Percentiles rank a stretch among this genome's conserved stretches.
phyloP scores from a whole-genome alignment of 2,888 invertebrate species.

The Tipula lateralis region DNA sequence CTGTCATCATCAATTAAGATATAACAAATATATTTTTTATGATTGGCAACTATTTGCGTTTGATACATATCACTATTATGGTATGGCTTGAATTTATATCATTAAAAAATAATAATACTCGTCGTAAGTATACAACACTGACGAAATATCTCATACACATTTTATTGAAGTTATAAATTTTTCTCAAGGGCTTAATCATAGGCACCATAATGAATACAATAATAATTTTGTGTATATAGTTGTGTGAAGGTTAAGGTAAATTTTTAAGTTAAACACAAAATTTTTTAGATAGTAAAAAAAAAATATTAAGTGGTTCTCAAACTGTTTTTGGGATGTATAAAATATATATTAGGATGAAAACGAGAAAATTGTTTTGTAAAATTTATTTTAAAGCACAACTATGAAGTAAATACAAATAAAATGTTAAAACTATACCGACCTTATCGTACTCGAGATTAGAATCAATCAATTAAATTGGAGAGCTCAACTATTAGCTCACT shows the following conservation, averaged over 20 bases:
- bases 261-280: neutral
- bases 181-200: neutral
- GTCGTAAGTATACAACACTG: neutral
- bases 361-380: too few species aligned
- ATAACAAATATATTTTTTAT: neutral
- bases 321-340: neutral
- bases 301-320: neutral
- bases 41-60: neutral
- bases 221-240: neutral
- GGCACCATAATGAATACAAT: neutral
- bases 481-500: too few species aligned
- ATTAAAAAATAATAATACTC: neutral
- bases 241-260: conserved; percentile 8
- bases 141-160: neutral
- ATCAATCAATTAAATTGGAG: too few species aligned
- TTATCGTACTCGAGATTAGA: too few species aligned
- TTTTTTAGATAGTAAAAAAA: neutral
- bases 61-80: neutral
- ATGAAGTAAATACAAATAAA: too few species aligned
- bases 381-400: too few species aligned
- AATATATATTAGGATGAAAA: neutral
- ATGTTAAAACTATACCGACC: too few species aligned
- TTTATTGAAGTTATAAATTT: neutral
- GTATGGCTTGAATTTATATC: neutral
- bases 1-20: neutral